Conservation (phyloP, 2,888 invertebrate species). For the Sminthurides aquaticus region DNA sequence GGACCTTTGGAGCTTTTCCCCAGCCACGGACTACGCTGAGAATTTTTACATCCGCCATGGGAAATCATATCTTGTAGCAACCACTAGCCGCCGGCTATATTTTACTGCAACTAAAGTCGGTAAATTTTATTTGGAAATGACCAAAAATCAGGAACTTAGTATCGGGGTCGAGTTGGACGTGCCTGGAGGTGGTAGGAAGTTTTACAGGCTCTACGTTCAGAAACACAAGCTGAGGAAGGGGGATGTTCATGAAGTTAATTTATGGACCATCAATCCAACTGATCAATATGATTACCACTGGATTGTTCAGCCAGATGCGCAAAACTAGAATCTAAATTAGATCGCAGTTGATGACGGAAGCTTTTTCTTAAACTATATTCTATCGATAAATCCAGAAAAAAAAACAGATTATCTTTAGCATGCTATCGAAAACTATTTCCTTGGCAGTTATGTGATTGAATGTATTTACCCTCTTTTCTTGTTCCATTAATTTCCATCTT, state of each 20-base stretch:
- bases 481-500: too few relatives aligned
- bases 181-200: constrained; percentile 4
- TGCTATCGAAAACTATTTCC: too few relatives aligned
- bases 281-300: constrained; percentile 19
- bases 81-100: constrained; percentile 13
- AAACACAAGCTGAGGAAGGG: not conserved
- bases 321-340: too few relatives aligned
- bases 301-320: not conserved
- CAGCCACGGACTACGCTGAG: constrained; percentile 10
- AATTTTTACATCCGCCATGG: constrained; percentile 11
- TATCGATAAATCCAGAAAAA: too few relatives aligned
- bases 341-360: too few relatives aligned
- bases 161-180: constrained; percentile 12
- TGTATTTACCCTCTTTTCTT: too few relatives aligned
- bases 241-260: constrained; percentile 15
- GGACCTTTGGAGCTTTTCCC: constrained; percentile 16
- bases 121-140: constrained; percentile 17
- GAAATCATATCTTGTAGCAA: constrained; percentile 11
- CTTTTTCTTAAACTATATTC: too few relatives aligned
- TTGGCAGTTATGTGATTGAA: too few relatives aligned
- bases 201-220: constrained; percentile 18
- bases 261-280: constrained; percentile 21
- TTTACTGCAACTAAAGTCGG: constrained; percentile 2
- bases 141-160: constrained; percentile 8
- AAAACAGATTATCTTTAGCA: too few relatives aligned